These are phyloP conservation scores for Pseudois nayaur DNA, from an alignment of 2,113 vertebrate species.

Conservation along the genomic window DNA sequence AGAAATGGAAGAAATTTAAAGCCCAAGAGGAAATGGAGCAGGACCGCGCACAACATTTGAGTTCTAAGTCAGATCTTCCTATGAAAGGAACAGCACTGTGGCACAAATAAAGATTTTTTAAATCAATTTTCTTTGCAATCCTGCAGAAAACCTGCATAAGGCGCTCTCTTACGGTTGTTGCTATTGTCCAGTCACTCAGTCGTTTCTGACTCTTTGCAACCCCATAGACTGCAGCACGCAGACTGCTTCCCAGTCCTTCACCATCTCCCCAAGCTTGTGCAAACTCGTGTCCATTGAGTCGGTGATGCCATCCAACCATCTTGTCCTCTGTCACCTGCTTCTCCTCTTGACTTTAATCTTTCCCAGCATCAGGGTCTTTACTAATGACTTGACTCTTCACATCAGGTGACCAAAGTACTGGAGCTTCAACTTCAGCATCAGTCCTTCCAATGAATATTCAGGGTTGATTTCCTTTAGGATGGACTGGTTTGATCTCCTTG, in stretches of 20 bases:
- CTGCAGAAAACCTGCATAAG: neutral
- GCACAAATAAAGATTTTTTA: neutral
- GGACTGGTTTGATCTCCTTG: neutral
- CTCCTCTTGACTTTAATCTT: neutral
- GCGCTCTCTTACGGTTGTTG: neutral
- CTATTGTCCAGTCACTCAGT: accelerated
- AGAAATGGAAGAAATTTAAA: constrained; percentile 47
- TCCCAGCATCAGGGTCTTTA: neutral
- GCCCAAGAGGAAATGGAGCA: neutral
- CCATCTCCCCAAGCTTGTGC: neutral
- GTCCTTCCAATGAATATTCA: neutral
- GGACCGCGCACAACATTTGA: neutral
- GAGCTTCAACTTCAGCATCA: neutral
- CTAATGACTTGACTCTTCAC: neutral
- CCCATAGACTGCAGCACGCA: neutral
- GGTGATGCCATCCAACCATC: neutral
- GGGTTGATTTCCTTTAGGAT: neutral
- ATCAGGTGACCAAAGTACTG: neutral
- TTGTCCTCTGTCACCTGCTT: neutral
- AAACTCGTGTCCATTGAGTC: neutral
- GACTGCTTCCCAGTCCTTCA: neutral
- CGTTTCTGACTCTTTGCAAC: neutral
- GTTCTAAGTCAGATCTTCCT: neutral
- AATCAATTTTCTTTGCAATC: constrained; percentile 2
- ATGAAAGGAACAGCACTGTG: neutral